Conservation (phyloP, 2,888 invertebrate genomes). For the Temnothorax ravouxi region DNA sequence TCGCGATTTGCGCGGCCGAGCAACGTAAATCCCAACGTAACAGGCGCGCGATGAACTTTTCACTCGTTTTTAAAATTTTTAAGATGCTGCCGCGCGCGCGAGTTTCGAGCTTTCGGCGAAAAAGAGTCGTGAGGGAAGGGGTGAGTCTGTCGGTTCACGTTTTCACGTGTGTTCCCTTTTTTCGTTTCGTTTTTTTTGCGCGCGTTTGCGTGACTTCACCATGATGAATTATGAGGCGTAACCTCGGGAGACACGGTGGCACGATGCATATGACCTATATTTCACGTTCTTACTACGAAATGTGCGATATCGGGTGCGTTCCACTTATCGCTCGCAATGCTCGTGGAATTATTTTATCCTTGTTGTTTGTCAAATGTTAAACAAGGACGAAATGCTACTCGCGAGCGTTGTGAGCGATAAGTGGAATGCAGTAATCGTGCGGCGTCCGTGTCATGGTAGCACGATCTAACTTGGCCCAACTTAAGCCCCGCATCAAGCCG, state of each 20-base stretch:
- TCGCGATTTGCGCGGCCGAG: background rate
- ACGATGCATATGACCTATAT: slow-evolving; percentile 73
- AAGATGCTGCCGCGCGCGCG: background rate
- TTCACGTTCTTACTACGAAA: slow-evolving; percentile 73
- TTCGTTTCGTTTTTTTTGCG: background rate
- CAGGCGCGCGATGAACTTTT: background rate
- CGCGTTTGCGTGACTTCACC: slow-evolving; percentile 53
- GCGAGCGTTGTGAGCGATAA: no score
- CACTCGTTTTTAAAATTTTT: background rate
- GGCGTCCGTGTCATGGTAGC: slow-evolving; percentile 56
- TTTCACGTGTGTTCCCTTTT: slow-evolving; percentile 61
- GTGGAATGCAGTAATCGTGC: no score
- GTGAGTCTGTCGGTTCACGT: slow-evolving; percentile 49
- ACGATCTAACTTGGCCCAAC: slow-evolving; percentile 58
- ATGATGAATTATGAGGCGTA: slow-evolving; percentile 74
- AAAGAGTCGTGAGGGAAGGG: background rate
- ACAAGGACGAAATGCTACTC: no score
- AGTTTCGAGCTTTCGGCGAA: background rate
- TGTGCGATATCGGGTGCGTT: no score
- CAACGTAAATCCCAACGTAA: background rate
- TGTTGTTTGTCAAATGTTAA: no score
- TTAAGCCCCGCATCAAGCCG: slow-evolving; percentile 16
- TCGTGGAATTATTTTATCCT: no score
- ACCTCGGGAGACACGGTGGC: slow-evolving; percentile 72
- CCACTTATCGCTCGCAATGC: no score